phyloP scores from a whole-genome alignment of 2,113 vertebrate species.

The Synodontis membranacea region DNA sequence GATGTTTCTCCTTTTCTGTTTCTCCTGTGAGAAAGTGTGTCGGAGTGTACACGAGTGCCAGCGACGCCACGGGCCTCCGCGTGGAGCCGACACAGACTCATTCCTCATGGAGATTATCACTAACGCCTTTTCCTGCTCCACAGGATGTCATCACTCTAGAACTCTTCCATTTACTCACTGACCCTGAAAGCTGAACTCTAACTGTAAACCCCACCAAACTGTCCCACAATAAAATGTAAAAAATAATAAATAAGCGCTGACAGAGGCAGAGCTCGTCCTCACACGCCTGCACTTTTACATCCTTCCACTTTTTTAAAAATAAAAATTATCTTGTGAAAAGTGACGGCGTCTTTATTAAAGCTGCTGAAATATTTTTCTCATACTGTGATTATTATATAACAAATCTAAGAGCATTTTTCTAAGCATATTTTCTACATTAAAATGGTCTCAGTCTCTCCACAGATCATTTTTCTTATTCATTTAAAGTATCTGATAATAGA shows the following conservation, averaged over 20 bases:
- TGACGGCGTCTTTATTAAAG: no score
- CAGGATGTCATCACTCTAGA: slow-evolving; percentile 54
- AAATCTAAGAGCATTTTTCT: no score
- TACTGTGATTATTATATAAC: no score
- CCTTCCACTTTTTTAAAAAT: no score
- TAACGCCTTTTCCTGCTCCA: slow-evolving; percentile 55
- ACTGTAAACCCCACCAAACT: slow-evolving; percentile 41
- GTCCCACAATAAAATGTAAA: neutral
- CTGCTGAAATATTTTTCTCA: no score
- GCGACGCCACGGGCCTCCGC: slow-evolving; percentile 40
- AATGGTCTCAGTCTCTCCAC: no score
- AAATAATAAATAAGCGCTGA: neutral
- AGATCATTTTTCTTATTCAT: no score
- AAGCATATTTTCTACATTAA: no score
- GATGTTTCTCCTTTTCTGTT: neutral
- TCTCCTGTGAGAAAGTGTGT: neutral
- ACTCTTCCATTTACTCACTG: slow-evolving; percentile 45
- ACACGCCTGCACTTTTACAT: neutral
- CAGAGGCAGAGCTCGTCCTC: neutral
- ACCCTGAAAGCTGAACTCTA: slow-evolving; percentile 51
- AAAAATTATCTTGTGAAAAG: no score
- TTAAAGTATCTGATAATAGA: no score
- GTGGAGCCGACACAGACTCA: slow-evolving; percentile 51
- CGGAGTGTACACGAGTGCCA: neutral
- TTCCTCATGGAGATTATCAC: slow-evolving; percentile 59